These are phyloP conservation scores for Cephus nigrinus DNA, from an alignment of 2,888 invertebrate genomes.

Conservation along the genomic window DNA sequence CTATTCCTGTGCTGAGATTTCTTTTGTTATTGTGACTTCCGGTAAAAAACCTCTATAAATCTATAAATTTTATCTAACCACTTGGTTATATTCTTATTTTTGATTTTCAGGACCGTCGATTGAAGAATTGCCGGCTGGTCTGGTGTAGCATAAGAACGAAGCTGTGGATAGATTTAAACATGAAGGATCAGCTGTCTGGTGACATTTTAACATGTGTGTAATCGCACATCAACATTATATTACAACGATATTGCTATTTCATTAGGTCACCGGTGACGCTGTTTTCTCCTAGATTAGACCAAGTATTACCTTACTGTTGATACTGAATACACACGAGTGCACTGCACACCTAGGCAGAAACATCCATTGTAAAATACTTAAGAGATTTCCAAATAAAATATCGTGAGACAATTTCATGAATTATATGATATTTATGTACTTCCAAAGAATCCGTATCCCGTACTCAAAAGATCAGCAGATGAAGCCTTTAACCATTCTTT, in stretches of 20 bases:
- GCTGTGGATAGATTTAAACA: constrained; percentile 41
- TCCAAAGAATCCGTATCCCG: background rate
- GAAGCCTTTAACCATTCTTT: too few relatives aligned
- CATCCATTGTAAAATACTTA: background rate
- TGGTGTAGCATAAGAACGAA: constrained; percentile 33
- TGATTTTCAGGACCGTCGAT: constrained; percentile 51
- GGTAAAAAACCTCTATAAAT: background rate
- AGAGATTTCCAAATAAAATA: background rate
- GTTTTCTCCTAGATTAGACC: constrained; percentile 30
- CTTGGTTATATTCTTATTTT: constrained; percentile 12
- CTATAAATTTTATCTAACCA: background rate
- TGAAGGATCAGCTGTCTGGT: constrained; percentile 17
- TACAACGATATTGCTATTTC: constrained; percentile 7
- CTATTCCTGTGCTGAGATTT: background rate
- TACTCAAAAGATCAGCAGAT: background rate
- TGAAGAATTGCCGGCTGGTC: constrained; percentile 41
- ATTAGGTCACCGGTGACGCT: constrained; percentile 11
- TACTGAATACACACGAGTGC: background rate
- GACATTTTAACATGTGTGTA: constrained; percentile 25
- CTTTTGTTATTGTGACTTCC: background rate
- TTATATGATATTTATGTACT: background rate
- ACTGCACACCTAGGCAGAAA: background rate
- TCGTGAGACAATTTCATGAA: background rate
- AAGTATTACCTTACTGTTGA: constrained; percentile 31
- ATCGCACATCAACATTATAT: constrained; percentile 19